Evolutionary conservation across 2,797 vertebrate species (phyloP), one percentile per base, ranked within the genome.

Genomic region (Gymnocypris eckloni): DNA sequence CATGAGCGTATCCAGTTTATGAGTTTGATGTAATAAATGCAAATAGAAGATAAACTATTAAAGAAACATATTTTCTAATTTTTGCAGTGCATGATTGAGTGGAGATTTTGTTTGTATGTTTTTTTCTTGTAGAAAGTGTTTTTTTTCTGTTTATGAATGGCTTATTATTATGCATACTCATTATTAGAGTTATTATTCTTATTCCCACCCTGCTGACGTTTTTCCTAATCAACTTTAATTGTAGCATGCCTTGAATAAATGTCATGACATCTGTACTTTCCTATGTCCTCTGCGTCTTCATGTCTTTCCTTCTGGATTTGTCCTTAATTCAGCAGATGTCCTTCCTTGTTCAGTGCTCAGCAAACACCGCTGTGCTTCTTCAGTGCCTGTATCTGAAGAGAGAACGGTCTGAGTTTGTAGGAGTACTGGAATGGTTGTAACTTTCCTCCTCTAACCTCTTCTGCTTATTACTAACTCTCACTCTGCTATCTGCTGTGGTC

Each of bases 241-340:
- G 94, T 95, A 96, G 94, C 94, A 94, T 95, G 94, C 93, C 91
- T 94, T 95, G 92, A 96, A 97, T 97, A 96, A 97, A 97, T 94
- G 92, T 96, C 91, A 95, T 95, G 93, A 93, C 92, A 93, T 91
- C 92, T 95, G 90, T 95, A 94, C 91, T 94, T 92, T 92, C 91
- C 90, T 93, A 92, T 90, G 83, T 94, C 93, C 95, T 95, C 91
- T 91, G 93, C 93, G 93, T 96, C 95, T 92, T 95, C 92, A 87
- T 95, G 90, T 94, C 77, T 93, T 93, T 93, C 91, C 86, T 93
- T 95, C 90, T 88, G 88, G 72, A 83, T 91, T 83, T 75, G 39
- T 86, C 52, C 69, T 61, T 56, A 70, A 81, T 43, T 70, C 45
- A 79, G 5, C 75, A 82, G 69, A 67, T 73, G 39, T 84, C 70